These are phyloP conservation scores for Drosophila quasianomalipes DNA, from an alignment of 2,888 invertebrate genomes.

Conservation along the genomic window DNA sequence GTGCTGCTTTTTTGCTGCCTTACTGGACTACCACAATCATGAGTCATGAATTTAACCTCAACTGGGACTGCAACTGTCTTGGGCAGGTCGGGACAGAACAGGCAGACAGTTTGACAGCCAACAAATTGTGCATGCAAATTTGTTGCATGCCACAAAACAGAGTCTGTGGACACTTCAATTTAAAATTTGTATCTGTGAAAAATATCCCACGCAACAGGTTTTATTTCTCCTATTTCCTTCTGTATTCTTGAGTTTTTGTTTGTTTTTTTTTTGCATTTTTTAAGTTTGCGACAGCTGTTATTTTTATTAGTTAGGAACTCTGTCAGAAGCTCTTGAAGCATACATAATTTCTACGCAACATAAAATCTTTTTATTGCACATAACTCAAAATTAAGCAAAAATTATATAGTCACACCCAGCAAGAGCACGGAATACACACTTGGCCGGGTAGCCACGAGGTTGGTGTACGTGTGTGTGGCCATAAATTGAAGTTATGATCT, in stretches of 20 bases:
- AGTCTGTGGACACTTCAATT: conserved; percentile 30
- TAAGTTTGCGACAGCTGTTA: conserved; percentile 18
- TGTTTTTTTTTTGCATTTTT: conserved; percentile 8
- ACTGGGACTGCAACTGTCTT: conserved; percentile 33
- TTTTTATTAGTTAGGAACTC: conserved; percentile 26
- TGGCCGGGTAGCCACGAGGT: conserved; percentile 15
- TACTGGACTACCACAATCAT: conserved; percentile 27
- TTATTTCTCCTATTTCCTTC: conserved; percentile 23
- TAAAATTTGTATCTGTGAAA: conserved; percentile 20
- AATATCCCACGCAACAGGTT: conserved; percentile 79
- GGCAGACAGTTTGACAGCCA: conserved; percentile 46
- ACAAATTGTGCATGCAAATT: conserved; percentile 61
- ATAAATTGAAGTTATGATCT: conserved; percentile 53
- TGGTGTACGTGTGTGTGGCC: conserved; percentile 35
- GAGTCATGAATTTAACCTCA: conserved; percentile 53
- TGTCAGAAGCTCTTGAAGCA: conserved; percentile 37
- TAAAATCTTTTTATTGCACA: conserved; percentile 61
- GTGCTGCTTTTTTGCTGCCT: conserved; percentile 20
- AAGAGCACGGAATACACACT: conserved; percentile 17
- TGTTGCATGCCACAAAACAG: conserved; percentile 50
- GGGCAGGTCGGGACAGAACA: conserved; percentile 19
- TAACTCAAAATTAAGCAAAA: conserved; percentile 64
- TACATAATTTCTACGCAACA: conserved; percentile 42
- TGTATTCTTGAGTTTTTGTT: conserved; percentile 18
- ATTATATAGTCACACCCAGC: conserved; percentile 26